These are phyloP conservation scores for Mesochorus sp. DNA, from an alignment of 2,888 invertebrate species.

Conservation along the genomic window DNA sequence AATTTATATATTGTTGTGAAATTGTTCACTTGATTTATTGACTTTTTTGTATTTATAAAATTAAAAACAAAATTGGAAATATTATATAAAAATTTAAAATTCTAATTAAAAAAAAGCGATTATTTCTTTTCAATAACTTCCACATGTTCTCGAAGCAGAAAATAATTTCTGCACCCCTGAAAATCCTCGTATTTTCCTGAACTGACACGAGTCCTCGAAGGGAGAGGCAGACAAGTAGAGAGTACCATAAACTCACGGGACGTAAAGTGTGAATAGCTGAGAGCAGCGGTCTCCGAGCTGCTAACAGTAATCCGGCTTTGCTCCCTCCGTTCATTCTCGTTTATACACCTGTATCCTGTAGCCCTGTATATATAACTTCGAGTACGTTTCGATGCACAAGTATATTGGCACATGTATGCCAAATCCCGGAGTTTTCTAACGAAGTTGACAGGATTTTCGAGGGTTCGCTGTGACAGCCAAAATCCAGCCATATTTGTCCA, in stretches of 20 bases:
- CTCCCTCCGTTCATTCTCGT: conserved; percentile 50
- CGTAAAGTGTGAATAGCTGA: conserved; percentile 66
- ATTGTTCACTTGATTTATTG: no score
- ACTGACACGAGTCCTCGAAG: no score
- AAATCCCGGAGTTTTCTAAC: conserved; percentile 1
- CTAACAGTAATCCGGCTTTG: conserved; percentile 71
- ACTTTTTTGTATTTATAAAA: no score
- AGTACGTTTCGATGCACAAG: conserved; percentile 5
- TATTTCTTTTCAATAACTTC: no score
- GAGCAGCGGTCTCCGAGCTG: conserved; percentile 65
- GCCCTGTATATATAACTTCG: background rate
- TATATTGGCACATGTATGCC: background rate
- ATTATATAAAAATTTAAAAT: no score
- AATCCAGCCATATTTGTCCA: background rate
- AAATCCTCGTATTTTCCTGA: no score
- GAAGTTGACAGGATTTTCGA: conserved; percentile 37
- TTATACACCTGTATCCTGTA: no score
- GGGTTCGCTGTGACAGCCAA: background rate
- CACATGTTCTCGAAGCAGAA: no score
- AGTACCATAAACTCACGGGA: conserved; percentile 58
- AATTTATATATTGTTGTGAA: no score
- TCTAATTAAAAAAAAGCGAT: no score
- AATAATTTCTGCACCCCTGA: no score
- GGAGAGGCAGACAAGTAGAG: background rate
- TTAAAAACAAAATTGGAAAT: no score